Conservation (phyloP, 2,113 vertebrate genomes). For the Oenanthe oenanthe region DNA sequence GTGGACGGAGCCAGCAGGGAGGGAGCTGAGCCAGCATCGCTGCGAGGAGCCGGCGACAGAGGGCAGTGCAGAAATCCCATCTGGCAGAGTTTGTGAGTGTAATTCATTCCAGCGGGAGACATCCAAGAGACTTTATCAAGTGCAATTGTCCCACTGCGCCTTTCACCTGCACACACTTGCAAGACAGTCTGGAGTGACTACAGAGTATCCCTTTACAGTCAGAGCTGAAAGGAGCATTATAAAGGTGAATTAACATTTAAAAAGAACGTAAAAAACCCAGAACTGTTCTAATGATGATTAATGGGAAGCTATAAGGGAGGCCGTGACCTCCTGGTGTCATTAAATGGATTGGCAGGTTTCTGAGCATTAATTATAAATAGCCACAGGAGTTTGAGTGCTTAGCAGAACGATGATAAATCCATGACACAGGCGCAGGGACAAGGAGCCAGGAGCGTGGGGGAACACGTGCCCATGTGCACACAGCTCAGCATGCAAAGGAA, state of each 20-base stretch:
- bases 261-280: constrained; percentile 79
- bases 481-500: background rate
- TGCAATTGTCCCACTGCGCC: constrained; percentile 38
- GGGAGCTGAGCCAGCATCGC: background rate
- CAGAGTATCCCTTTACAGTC: constrained; percentile 69
- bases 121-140: constrained; percentile 63
- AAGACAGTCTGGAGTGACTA: constrained; percentile 38
- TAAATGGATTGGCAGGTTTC: constrained; percentile 84
- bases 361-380: constrained; percentile 83
- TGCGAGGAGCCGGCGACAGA: constrained; percentile 24
- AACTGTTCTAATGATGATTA: constrained; percentile 80
- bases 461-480: background rate
- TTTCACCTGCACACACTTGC: constrained; percentile 41
- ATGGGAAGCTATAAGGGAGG: constrained; percentile 80
- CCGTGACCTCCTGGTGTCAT: constrained; percentile 79
- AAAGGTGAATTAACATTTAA: constrained; percentile 84
- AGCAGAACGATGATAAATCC: constrained; percentile 75
- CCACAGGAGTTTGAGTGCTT: constrained; percentile 76
- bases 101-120: constrained; percentile 40
- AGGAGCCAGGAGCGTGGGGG: background rate
- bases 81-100: background rate
- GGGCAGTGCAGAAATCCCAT: constrained; percentile 23
- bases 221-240: constrained; percentile 75
- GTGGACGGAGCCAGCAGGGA: background rate
- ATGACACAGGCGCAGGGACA: constrained; percentile 46